A percentile compares a stretch with the other conserved stretches of the same genome.
phyloP scores from a whole-genome alignment of 2,888 invertebrate genomes.

The Dyspetes luteomarginatus region DNA sequence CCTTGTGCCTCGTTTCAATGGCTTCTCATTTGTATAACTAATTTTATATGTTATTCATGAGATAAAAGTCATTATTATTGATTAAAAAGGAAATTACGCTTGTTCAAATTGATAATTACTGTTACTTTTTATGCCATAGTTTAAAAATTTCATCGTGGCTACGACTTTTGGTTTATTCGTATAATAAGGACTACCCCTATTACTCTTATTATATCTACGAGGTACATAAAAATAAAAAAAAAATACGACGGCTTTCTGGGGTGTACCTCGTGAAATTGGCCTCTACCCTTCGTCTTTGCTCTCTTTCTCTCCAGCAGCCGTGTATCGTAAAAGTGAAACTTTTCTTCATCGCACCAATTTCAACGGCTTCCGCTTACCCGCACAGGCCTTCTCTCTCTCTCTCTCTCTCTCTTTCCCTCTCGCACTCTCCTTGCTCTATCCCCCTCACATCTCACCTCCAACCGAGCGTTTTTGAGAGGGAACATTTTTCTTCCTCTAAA shows the following conservation, averaged over 20 bases:
- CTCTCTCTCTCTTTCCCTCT: slow-evolving; percentile 10
- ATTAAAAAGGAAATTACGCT: too few species aligned
- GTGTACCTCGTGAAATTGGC: slow-evolving; percentile 40
- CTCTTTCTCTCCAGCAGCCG: too few species aligned
- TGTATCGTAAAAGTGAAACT: slow-evolving; percentile 46
- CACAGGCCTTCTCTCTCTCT: slow-evolving; percentile 15
- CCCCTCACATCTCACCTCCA: slow-evolving; percentile 7
- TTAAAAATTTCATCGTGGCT: slow-evolving; percentile 6
- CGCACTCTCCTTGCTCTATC: too few species aligned
- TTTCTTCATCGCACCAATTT: slow-evolving; percentile 62
- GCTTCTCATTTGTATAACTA: too few species aligned
- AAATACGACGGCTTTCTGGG: slow-evolving; percentile 24
- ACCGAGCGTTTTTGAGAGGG: slow-evolving; percentile 2
- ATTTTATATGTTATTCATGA: too few species aligned
- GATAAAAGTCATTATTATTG: background rate
- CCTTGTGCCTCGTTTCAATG: too few species aligned
- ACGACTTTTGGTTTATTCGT: slow-evolving; percentile 5
- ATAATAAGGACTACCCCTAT: background rate
- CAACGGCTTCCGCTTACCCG: slow-evolving; percentile 23
- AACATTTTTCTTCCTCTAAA: slow-evolving; percentile 43
- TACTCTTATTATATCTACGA: slow-evolving; percentile 25
- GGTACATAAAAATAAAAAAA: slow-evolving; percentile 12
- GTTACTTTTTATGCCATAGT: background rate
- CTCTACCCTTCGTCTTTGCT: background rate
- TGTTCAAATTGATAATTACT: too few species aligned